Percentiles rank a stretch among this genome's conserved stretches.
Conservation (phyloP, 1,140 invertebrate species). For the Olivierus martensii region DNA sequence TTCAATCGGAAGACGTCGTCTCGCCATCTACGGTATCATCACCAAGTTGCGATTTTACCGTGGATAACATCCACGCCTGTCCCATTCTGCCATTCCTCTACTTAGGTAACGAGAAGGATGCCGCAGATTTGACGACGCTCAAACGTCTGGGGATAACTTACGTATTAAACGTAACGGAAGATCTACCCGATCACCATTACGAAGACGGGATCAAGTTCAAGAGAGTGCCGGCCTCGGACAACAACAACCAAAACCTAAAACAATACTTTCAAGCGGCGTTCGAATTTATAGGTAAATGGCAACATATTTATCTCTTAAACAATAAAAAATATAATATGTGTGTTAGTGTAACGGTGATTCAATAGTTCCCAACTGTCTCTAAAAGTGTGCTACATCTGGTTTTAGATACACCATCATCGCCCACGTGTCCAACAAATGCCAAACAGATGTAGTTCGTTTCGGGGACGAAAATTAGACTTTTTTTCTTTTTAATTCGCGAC, state of each 20-base stretch:
- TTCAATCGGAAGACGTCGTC: not conserved
- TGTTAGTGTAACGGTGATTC: too few species aligned
- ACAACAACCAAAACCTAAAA: slow-evolving; percentile 72
- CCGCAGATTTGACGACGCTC: slow-evolving; percentile 53
- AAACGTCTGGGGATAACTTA: slow-evolving; percentile 49
- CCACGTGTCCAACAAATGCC: too few species aligned
- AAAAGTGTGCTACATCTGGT: too few species aligned
- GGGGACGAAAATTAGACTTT: too few species aligned
- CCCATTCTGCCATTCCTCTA: slow-evolving; percentile 74
- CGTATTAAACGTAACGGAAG: slow-evolving; percentile 69
- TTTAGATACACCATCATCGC: too few species aligned
- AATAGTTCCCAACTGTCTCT: too few species aligned
- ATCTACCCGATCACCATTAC: slow-evolving; percentile 54
- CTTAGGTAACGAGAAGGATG: slow-evolving; percentile 72
- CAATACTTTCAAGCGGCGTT: slow-evolving; percentile 85
- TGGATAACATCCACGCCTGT: slow-evolving; percentile 57
- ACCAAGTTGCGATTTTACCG: not conserved
- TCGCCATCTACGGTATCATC: not conserved
- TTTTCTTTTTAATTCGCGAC: too few species aligned
- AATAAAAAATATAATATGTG: too few species aligned
- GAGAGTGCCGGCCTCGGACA: slow-evolving; percentile 68
- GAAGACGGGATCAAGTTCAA: slow-evolving; percentile 57
- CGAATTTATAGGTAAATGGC: slow-evolving; percentile 70
- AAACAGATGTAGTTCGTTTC: too few species aligned
- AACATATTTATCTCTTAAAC: not conserved